Base-by-base conservation (phyloP, 2,797 vertebrate species). In the Pelochelys cantorii region DNA sequence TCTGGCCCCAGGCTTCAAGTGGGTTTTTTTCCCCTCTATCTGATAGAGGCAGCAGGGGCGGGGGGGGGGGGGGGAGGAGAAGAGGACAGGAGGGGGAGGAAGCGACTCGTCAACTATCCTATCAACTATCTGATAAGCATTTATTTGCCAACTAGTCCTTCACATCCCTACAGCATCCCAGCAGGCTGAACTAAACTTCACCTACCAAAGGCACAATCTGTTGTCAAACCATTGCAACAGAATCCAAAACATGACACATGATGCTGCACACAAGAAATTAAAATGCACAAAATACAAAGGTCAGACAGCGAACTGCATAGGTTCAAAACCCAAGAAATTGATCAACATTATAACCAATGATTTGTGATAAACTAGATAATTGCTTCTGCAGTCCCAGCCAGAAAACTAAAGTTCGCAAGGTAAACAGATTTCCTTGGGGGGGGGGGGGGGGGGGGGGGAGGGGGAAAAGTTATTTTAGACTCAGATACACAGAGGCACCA, bases 261-360 rank as follows among this genome's bases (percentile, higher is more conserved):
- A 60, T 34, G 42, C 85, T 82, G 74, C 31, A 1, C 9, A 14
- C 18, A n/a, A 0, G 7, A 65, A 79, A 86, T 71, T 78, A 87
- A 89, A 75, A 82, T 56, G 71, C 48, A 59, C 90, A 71, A 0
- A 0, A 3, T 0, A 15, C 0, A 0, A 57, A 5, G 84, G 90
- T 93, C 90, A 90, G 93, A 79, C 0, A 85, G 86, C 83, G 88
- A 11, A 81, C n/a, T 17, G 31, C 0, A 1, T 59, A 85, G 83
- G 42, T 80, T 90, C 91, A 95, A 95, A 84, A 84, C 22, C 2
- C 1, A 4, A 52, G 83, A 87, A 94, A 56, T 60, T 74, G 34
- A 88, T 79, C 84, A 81, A 22, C 88, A 54, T 29, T 75, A 79
- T 88, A 52, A 80, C 27, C 2, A 57, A 74, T 54, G 87, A 95